Conservation (phyloP, 1,140 invertebrate species). For the Drosophila sproati region DNA sequence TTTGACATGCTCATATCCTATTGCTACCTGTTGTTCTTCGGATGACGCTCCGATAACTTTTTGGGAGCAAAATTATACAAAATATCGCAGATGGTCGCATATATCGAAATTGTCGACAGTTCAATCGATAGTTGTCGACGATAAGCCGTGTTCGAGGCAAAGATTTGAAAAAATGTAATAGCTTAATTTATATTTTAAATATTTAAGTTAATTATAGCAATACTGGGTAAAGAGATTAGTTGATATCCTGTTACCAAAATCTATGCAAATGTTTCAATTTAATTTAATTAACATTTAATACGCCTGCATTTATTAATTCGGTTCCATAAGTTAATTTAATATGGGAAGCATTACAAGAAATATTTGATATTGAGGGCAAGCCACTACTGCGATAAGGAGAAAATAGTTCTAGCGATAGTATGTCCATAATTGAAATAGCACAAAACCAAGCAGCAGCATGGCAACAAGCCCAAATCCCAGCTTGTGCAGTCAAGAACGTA, state of each 20-base stretch:
- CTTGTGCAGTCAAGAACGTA: conserved; percentile 69
- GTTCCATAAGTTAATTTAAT: conserved; percentile 19
- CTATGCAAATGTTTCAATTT: neutral
- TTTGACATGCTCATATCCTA: conserved; percentile 19
- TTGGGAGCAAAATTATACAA: neutral
- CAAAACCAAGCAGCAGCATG: conserved; percentile 41
- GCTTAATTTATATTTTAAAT: neutral
- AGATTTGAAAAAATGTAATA: neutral
- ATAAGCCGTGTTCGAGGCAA: too few relatives aligned
- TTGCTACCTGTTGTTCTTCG: conserved; percentile 3
- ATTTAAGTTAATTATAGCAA: too few relatives aligned
- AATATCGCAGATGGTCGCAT: neutral
- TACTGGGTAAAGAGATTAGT: too few relatives aligned
- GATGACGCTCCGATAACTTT: neutral
- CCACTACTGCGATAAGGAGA: neutral
- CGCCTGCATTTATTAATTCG: neutral
- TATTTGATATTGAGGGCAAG: conserved; percentile 17
- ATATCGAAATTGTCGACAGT: neutral
- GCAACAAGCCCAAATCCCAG: conserved; percentile 30
- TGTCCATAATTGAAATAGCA: conserved; percentile 47
- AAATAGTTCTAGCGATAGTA: conserved; percentile 36
- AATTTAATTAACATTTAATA: conserved; percentile 4
- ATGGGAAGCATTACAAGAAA: conserved; percentile 33
- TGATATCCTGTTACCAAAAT: too few relatives aligned
- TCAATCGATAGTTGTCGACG: neutral